Evolutionary conservation across 2,888 invertebrate genomes (phyloP).

Genomic region (Leptopilina myrica): DNA sequence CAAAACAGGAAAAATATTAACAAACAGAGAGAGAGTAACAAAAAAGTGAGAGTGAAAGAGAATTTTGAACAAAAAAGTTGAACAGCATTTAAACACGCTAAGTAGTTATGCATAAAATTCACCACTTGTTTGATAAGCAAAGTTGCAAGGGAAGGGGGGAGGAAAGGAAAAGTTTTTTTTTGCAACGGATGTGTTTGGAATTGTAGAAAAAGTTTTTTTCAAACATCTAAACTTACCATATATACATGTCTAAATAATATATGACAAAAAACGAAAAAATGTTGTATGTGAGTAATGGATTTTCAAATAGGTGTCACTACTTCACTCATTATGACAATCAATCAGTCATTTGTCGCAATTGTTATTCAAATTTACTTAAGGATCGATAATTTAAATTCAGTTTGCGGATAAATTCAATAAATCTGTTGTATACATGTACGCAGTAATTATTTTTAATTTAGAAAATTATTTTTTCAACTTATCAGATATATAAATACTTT

Average conservation of each 20-base stretch:
- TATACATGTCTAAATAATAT: too few species aligned
- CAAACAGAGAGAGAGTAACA: too few species aligned
- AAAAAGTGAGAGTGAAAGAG: not conserved
- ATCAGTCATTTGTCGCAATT: constrained; percentile 11
- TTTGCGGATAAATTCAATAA: too few species aligned
- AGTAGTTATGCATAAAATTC: constrained; percentile 5
- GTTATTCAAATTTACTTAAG: constrained; percentile 6
- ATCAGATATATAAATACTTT: too few species aligned
- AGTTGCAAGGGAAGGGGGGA: not conserved
- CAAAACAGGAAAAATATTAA: too few species aligned
- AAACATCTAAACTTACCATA: not conserved
- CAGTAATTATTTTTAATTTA: too few species aligned
- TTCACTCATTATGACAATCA: constrained; percentile 6
- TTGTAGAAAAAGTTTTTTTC: constrained; percentile 8
- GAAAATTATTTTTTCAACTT: too few species aligned
- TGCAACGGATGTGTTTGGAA: constrained; percentile 9
- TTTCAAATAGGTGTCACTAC: constrained; percentile 31
- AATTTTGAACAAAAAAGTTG: not conserved
- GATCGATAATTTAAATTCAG: too few species aligned
- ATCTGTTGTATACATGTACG: too few species aligned
- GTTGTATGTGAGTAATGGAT: constrained; percentile 24
- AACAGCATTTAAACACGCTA: constrained; percentile 5
- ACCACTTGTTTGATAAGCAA: not conserved
- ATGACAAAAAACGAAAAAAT: not conserved
- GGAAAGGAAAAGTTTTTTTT: not conserved